Conservation (phyloP, 1,140 invertebrate genomes). For the Drosophila gunungcola region DNA sequence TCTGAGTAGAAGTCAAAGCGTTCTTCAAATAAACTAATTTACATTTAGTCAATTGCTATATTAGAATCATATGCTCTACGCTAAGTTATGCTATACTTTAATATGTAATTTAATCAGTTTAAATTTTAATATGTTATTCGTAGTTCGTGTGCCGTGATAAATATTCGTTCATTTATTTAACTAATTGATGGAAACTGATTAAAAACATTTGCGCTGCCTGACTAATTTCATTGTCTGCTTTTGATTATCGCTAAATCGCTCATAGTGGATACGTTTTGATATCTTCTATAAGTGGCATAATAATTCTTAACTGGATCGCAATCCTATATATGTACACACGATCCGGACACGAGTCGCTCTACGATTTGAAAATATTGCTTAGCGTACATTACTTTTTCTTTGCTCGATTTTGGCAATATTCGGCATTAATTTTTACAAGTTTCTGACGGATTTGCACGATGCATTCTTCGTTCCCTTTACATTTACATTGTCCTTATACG, state of each 20-base stretch:
- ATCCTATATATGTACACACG: conserved; percentile 57
- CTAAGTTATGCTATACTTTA: conserved; percentile 46
- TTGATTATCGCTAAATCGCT: conserved; percentile 77
- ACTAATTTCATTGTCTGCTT: conserved; percentile 75
- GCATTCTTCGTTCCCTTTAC: conserved; percentile 11
- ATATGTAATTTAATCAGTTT: conserved; percentile 49
- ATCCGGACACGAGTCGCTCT: conserved; percentile 42
- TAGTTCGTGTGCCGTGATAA: conserved; percentile 53
- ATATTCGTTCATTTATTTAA: conserved; percentile 71
- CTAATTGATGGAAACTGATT: conserved; percentile 62
- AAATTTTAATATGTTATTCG: conserved; percentile 51
- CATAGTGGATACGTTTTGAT: conserved; percentile 43
- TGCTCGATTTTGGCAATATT: conserved; percentile 65
- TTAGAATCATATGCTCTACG: conserved; percentile 46
- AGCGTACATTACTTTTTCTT: conserved; percentile 56
- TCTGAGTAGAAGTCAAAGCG: conserved; percentile 57
- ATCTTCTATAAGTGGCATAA: conserved; percentile 59
- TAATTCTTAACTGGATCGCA: conserved; percentile 36
- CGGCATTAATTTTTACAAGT: conserved; percentile 51
- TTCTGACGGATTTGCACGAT: conserved; percentile 67
- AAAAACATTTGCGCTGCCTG: conserved; percentile 63
- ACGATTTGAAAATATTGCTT: conserved; percentile 77
- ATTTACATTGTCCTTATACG: conserved; percentile 34
- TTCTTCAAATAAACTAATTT: conserved; percentile 46
- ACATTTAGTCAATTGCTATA: conserved; percentile 55